Base-by-base conservation (phyloP, 2,113 vertebrate genomes). In the Cricetomys ansorgei region DNA sequence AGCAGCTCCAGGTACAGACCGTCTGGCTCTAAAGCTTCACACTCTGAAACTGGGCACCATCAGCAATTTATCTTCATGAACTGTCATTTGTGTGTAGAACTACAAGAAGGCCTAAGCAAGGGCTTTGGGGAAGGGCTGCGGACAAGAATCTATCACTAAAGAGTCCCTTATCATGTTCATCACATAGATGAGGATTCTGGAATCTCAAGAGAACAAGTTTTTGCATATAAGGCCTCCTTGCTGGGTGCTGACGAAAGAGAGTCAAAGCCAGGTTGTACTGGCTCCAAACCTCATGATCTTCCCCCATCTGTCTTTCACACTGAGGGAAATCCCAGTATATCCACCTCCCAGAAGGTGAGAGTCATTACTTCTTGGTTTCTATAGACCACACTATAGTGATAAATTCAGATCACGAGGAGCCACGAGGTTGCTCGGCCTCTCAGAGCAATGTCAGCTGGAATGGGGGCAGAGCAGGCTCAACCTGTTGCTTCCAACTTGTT, bases 401-500 rank as follows among this genome's bases (percentile, higher is more conserved):
- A n/a, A 92, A 86, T 91, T 86, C 81, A 27, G 1, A 67, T 43
- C 45, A 23, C 50, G 83, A 80, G 17, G 27, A 83, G 31, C 11
- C 3, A 1, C 1, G 50, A 55, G 70, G 13, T 69, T 62, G 43
- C 86, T 65, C 11, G 92, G 43, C 87, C 75, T 94, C 40, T 95
- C 72, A 50, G 31, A 83, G 83, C 87, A 62, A 50, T 8, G 3
- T 75, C 91, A 87, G 64, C 96, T 79, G 64, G 81, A 80, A 10
- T 45, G 16, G 50, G 21, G 11, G 15, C 31, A 2, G 25, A 45
- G 87, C 92, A 40, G 88, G 40, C 88, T 76, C 96, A 96, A 97
- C 97, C 96, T 97, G 94, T 96, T 97, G 97, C 89, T 97, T 92
- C 90, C 16, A 31, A 93, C 97, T 92, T 97, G 92, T 67, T 97